Evolutionary conservation across 2,797 vertebrate species (phyloP).

Genomic region (Hyperoplus lanceolatus): DNA sequence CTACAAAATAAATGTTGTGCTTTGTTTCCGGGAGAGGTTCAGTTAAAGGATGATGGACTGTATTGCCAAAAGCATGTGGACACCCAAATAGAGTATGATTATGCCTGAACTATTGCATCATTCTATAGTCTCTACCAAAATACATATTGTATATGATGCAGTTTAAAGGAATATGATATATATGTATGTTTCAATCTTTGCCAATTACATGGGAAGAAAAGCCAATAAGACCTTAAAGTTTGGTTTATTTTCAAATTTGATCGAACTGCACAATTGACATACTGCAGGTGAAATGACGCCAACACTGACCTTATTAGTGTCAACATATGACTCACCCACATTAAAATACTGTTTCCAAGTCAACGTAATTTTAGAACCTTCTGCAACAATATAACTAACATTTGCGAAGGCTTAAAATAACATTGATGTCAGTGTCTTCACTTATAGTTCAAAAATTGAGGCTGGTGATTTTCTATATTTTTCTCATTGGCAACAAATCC

Average conservation of each 20-base stretch:
- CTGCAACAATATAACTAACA: background rate
- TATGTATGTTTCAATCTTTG: background rate
- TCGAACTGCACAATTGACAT: background rate
- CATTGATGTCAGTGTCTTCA: background rate
- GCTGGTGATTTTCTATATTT: background rate
- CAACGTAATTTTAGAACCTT: background rate
- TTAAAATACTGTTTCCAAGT: background rate
- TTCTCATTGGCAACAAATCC: background rate
- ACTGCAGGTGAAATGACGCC: background rate
- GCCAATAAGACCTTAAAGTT: background rate
- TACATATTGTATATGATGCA: background rate
- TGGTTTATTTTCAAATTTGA: background rate
- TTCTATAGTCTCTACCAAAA: background rate
- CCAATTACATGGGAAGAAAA: background rate
- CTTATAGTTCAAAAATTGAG: background rate
- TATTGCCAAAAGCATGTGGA: background rate
- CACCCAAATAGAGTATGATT: background rate
- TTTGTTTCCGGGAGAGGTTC: conserved; percentile 17
- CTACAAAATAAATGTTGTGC: conserved; percentile 22
- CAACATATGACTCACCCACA: conserved; percentile 14
- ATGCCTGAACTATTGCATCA: background rate
- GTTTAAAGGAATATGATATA: background rate
- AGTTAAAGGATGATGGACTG: background rate
- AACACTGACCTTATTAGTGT: conserved; percentile 1
- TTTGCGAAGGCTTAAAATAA: background rate